Base-by-base conservation (phyloP, 2,888 invertebrate genomes). In the Platycheirus albimanus region DNA sequence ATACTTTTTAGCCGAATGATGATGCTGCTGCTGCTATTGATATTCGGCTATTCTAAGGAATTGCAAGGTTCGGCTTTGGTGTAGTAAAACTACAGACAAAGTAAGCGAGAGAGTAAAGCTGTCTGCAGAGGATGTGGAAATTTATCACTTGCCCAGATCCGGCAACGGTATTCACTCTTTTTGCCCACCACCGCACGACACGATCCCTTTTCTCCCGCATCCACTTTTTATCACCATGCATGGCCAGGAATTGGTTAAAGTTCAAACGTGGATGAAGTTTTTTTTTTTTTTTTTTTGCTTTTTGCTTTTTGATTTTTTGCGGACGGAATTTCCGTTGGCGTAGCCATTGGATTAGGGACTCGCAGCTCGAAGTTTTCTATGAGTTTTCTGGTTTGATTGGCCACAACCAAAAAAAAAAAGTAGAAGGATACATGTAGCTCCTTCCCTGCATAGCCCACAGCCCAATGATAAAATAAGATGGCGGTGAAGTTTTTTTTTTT, bases 291-390 rank as follows among this genome's bases (percentile, higher is more conserved):
- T 4, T 24, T 24, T 24, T 24, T n/a, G n/a, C n/a, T n/a, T n/a
- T n/a, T n/a, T n/a, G n/a, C n/a, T 24, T 24, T 24, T 38, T 49
- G 10, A 36, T n/a, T 64, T 71, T 58, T 28, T 24, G 28, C 13
- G 13, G 13, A 45, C 38, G 19, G 64, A 33, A 43, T 41, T 30
- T 24, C 30, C 41, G 28, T 56, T 15, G 8, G 3, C 36, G 43
- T n/a, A n/a, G n/a, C n/a, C n/a, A n/a, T 45, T 54, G 69, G 54
- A 63, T 69, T 64, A 71, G 58, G 36, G 51, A 66, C 51, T 66
- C 30, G 45, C 67, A 67, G 45, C 54, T 71, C 19, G 51, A 81
- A 81, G 45, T 76, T 81, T 76, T 58, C 49, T 72, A 63, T 56
- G 58, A 64, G 51, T 80, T 58, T 41, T 75, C 33, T 41, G 47